Percentiles rank a stretch among this genome's conserved stretches.
Conservation (phyloP, 2,888 invertebrate genomes). For the Diarsia mendica region DNA sequence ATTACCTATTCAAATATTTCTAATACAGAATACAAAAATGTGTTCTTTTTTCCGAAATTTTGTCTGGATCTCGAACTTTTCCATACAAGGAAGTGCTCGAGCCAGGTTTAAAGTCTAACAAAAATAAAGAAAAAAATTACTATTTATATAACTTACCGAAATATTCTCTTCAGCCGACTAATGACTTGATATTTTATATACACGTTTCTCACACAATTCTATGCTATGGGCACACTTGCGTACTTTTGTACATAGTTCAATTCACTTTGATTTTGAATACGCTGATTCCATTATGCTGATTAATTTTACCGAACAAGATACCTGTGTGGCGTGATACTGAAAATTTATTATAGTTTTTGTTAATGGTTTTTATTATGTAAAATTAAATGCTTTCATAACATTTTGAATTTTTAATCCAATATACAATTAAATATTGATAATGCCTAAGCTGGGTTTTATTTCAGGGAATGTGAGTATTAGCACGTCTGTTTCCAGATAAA, state of each 20-base stretch:
- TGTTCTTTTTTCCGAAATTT: neutral
- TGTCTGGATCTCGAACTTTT: neutral
- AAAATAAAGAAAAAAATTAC: slow-evolving; percentile 18
- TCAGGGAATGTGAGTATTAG: neutral
- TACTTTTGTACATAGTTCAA: slow-evolving; percentile 61
- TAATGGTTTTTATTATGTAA: neutral
- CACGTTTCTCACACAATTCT: slow-evolving; percentile 77
- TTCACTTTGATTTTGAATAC: slow-evolving; percentile 52
- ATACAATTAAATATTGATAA: neutral
- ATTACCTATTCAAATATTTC: neutral
- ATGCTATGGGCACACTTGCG: slow-evolving; percentile 53
- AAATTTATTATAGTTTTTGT: slow-evolving; percentile 10
- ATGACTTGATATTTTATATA: slow-evolving; percentile 88
- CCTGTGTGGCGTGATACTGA: slow-evolving; percentile 17
- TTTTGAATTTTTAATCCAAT: neutral
- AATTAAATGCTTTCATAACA: neutral
- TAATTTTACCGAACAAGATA: slow-evolving; percentile 31
- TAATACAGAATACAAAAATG: neutral
- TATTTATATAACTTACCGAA: slow-evolving; percentile 83
- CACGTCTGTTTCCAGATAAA: slow-evolving; percentile 22
- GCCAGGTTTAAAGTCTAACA: slow-evolving; percentile 37
- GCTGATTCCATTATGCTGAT: slow-evolving; percentile 44
- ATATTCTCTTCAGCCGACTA: slow-evolving; percentile 90
- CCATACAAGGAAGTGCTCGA: slow-evolving; percentile 12
- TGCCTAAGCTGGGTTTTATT: neutral